Base-by-base conservation (phyloP, 1,140 invertebrate genomes). In the Elysia chlorotica region DNA sequence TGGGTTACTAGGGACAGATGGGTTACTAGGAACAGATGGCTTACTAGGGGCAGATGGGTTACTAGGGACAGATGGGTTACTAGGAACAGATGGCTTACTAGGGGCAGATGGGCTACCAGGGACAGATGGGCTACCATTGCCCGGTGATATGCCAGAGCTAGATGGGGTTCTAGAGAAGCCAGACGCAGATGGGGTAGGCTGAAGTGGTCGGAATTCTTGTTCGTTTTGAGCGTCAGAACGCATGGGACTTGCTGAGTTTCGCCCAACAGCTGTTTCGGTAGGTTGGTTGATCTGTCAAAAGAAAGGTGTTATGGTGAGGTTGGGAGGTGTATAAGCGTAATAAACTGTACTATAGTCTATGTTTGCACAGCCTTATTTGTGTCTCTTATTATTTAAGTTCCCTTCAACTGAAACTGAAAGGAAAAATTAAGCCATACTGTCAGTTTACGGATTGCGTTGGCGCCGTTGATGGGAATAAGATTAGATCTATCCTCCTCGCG, bases 401-500 rank as follows among this genome's bases (percentile, higher is more conserved):
- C 69, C 68, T 33, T 53, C 19, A 10, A 67, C 72, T 57, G 19
- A 35, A 23, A 54, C 70, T 56, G 63, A 68, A 53, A 67, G 71
- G 71, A 30, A 35, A 6, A 3, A 28, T 2, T 57, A 65, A 23
- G 54, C 63, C 62, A 33, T 57, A 41, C 21, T 88, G 86, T 85
- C 81, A 89, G 71, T 86, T 87, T 74, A 84, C 86, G 5, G 81
- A 85, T 69, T 88, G 85, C 77, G 57, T 79, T 19, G 87, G 86
- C 6, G 82, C 84, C 14, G 63, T 89, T 3, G 88, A 89, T 81
- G 87, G 87, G 0, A 88, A 88, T 70, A 86, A 88, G 74, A 61
- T 88, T 10, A n/a, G n/a, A n/a, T n/a, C n/a, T n/a, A n/a, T 53
- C 17, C 84, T 89, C 30, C 62, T 83, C 67, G 70, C 74, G 61